Evolutionary conservation across 2,888 invertebrate genomes (phyloP), one percentile per base, ranked within the genome.

Genomic region (Watsonalla binaria): DNA sequence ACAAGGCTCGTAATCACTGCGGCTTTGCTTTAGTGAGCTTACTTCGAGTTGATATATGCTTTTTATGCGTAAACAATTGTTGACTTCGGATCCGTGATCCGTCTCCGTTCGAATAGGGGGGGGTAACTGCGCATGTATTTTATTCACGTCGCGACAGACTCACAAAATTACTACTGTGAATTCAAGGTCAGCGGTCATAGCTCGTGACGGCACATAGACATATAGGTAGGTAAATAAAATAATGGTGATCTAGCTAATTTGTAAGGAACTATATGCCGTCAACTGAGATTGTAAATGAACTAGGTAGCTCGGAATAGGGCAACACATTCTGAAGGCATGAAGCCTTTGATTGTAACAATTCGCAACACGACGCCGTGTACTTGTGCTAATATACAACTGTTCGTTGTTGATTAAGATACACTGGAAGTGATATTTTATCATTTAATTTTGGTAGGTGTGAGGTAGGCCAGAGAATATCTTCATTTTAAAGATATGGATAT

Each of bases 291-390:
- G 42, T 8, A 42, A 42, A 52, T 55, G 54, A 60, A 55, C 50
- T 59, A 47, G 51, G 59, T 42, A 66, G 74, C 77, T 75, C 76
- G 66, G 69, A 71, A 78, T 75, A 72, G 65, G 72, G 72, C 68
- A 66, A 69, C 71, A 72, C 72, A 75, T 71, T 72, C 60, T 68
- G 64, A 55, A 59, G 67, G 61, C 69, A 78, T 76, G 64, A 55
- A 59, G 67, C 61, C 69, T 78, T 76, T 81, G 78, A 78, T 80
- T 81, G 74, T 70, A 65, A 65, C 61, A 60, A 52, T 65, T 63
- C 55, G 58, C 61, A 66, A 66, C 69, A 63, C 65, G 57, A 62
- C 54, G 59, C 61, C 53, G 59, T 63, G 61, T 63, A 59, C 60
- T 57, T 60, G 54, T 58, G 52, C 53, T 65, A 64, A 63, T 65